Base-by-base conservation (phyloP, 1,140 invertebrate genomes). In the Bactericera cockerelli region DNA sequence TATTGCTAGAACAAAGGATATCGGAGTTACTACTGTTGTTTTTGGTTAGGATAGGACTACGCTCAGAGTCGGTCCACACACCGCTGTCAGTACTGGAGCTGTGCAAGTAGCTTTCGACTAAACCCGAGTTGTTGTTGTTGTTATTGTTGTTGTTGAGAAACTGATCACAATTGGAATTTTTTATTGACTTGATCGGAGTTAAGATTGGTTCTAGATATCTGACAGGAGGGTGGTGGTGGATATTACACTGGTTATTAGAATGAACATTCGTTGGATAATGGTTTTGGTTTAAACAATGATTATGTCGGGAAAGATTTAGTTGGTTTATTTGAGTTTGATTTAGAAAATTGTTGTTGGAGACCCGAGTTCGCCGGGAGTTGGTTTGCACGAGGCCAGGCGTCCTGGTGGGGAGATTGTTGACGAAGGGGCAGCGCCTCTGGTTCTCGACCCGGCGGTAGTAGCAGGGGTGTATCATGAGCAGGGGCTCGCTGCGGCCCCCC, bases 381-480 rank as follows among this genome's bases (percentile, higher is more conserved):
- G 42, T 49, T 19, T 49, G 42, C 8, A 49, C 42, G 6, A 49
- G 42, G 22, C 42, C 42, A 6, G n/a, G 6, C 6, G 6, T 49
- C 22, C 42, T 38, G 24, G 59, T 38, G 11, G 79, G 79, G 60
- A 83, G 74, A 69, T 83, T 83, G 70, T 83, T 83, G 22, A 83
- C 79, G 70, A 87, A 87, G 16, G 82, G 82, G 68, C 82, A 83
- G 56, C 83, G 77, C 61, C 83, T 74, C 67, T 85, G 81, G 62
- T 80, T 82, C 67, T 86, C 84, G 69, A 85, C 84, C 70, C 84
- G 81, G 59, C 84, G 75, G 73, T 87, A 87, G 70, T 86, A 86
- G 65, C 83, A 87, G n/a, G 86, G 85, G 74, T 87, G 85, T 68
- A 87, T 87, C 83, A 87, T 87, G 56, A 87, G 77, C 64, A 87